Base-by-base conservation (phyloP, 1,140 invertebrate genomes). In the Sminthurinus signatus region DNA sequence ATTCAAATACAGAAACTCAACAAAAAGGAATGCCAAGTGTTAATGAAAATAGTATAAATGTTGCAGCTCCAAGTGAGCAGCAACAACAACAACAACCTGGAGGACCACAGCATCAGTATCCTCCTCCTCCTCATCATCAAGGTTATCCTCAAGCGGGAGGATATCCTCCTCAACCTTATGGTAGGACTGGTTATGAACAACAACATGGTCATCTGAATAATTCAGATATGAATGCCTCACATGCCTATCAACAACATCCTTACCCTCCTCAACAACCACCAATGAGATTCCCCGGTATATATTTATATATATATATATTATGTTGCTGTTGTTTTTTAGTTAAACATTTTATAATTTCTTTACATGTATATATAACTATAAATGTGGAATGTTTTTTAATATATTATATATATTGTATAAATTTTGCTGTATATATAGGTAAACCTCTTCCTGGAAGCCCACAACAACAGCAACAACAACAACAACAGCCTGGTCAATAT, bases 251-350 rank as follows among this genome's bases (percentile, higher is more conserved):
- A 56, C 67, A 65, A 56, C 63, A 65, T 60, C 67, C 62, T 23
- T 63, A 65, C 57, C 67, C 67, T 29, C 60, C 61, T 27, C 60
- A 64, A 55, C 67, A 65, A 25, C 67, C 63, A 43, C 67, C 63
- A 43, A 69, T 69, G 67, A 69, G 67, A 62, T 69, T 69, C 51
- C 67, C 67, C 17, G 67, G 67, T 69, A n/a, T n/a, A n/a, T n/a
- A n/a, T n/a, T n/a, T n/a, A n/a, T n/a, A n/a, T n/a, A n/a, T n/a
- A n/a, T n/a, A n/a, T n/a, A n/a, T n/a, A n/a, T n/a, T n/a, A n/a
- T n/a, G n/a, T n/a, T n/a, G n/a, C n/a, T n/a, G n/a, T n/a, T n/a
- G n/a, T n/a, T n/a, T n/a, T n/a, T n/a, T n/a, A n/a, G n/a, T n/a
- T n/a, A n/a, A n/a, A n/a, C n/a, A n/a, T n/a, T n/a, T n/a, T n/a